Conservation (phyloP, 2,888 invertebrate genomes). For the Phengaris arion region DNA sequence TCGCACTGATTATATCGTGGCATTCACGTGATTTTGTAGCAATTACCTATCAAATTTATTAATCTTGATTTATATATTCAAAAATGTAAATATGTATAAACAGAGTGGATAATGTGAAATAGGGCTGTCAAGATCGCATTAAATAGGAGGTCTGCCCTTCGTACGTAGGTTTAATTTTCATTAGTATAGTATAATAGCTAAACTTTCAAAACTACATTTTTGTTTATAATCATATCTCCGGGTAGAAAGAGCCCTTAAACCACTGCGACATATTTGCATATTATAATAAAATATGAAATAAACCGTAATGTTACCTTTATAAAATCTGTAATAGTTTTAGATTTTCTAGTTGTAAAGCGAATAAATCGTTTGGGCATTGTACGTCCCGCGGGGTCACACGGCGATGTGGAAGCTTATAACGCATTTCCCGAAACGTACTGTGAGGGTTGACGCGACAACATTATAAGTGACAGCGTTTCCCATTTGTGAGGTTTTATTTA, state of each 20-base stretch:
- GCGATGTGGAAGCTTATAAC: conserved; percentile 46
- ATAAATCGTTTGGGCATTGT: conserved; percentile 59
- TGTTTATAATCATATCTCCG: neutral
- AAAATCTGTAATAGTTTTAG: conserved; percentile 45
- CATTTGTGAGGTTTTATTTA: conserved; percentile 16
- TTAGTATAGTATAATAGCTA: neutral
- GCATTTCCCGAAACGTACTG: conserved; percentile 39
- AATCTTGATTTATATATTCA: too few relatives aligned
- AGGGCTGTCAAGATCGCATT: too few relatives aligned
- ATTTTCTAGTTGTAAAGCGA: conserved; percentile 64
- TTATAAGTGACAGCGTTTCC: conserved; percentile 29
- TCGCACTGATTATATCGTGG: conserved; percentile 29
- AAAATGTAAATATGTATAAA: too few relatives aligned
- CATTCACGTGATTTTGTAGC: neutral
- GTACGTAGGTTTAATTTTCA: neutral
- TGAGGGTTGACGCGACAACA: conserved; percentile 34
- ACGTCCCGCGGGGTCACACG: conserved; percentile 51
- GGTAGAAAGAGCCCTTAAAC: neutral
- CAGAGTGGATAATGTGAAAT: too few relatives aligned
- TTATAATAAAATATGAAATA: neutral
- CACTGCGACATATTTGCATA: neutral
- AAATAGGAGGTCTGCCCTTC: too few relatives aligned
- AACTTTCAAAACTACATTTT: neutral
- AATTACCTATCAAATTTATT: too few relatives aligned
- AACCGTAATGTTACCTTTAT: neutral